Base-by-base conservation (phyloP, 2,888 invertebrate species). In the Drosophila kuntzei region DNA sequence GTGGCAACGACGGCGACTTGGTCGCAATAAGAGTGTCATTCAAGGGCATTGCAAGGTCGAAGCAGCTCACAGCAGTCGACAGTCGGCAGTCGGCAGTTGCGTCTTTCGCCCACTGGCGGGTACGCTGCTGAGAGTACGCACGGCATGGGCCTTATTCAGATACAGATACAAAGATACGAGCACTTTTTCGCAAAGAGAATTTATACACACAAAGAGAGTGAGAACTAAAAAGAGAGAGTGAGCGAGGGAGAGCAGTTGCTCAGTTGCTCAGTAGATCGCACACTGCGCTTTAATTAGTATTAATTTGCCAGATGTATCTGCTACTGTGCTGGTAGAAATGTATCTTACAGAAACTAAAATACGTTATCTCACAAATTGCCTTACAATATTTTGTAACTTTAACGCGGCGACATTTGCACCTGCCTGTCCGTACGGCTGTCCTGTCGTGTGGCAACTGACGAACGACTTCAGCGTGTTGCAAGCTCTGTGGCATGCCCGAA, bases 21-120 rank as follows among this genome's bases (percentile, higher is more conserved):
- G 85, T 81, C 90, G 87, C 90, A 91, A 84, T 89, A 90, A 89
- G 89, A 91, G 90, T 91, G 92, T 91, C 92, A 90, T 89, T 92
- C 92, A 92, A 92, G 92, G 92, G 91, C 92, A 90, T 91, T 90
- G 86, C 92, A 92, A 92, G 92, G 92, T 92, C 92, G 87, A 89
- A 89, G 76, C 76, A 70, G 76, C 79, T 66, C 73, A 55, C 75
- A 58, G 71, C 50, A 41, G 57, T 61, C 53, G 46, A 20, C 49
- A 20, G 41, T 62, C 72, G 61, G 43, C 59, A 57, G 44, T 77
- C 65, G 72, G 74, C 76, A 69, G 83, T 81, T 87, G 80, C 86
- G 86, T 83, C 80, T 86, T 80, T 86, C 87, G 80, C 80, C 82
- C 82, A 80, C 87, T 72, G 83, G 58, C 83, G 53, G 59, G 66